Base-by-base conservation (phyloP, 2,888 invertebrate species). In the Thumatha senex region DNA sequence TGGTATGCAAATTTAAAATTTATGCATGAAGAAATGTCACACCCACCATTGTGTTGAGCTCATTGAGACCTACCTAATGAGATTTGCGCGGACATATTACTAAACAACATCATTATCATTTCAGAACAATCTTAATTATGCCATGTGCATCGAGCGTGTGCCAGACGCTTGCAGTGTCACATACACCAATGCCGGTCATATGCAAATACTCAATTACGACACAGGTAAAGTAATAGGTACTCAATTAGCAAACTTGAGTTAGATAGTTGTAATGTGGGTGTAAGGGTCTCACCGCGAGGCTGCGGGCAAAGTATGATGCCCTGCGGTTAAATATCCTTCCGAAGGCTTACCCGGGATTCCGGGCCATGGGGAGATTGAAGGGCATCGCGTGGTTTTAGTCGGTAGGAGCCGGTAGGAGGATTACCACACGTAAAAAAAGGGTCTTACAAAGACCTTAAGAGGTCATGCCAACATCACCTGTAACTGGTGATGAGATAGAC, bases 71-170 rank as follows among this genome's bases (percentile, higher is more conserved):
- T 46, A 24, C 29, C 18, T n/a, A 15, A 30, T 18, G 14, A 34
- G 43, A 47, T 39, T 33, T 43, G 41, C 12, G 36, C 15, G 38
- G 12, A 18, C 24, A 40, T 12, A 30, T 24, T 15, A 18, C 12
- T 33, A n/a, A 40, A 11, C 4, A n/a, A 35, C 34, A 31, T 47
- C 13, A 45, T 38, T 48, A 41, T 7, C 35, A 43, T 93, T 93
- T 30, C 77, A 96, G 96, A 96, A 96, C 71, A 95, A 96, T 77
- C 79, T 96, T 3, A 96, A 96, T 75, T 96, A 96, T 75, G 95
- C 94, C 0, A 94, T 96, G 59, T 96, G 96, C 72, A 93, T 96
- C 57, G 80, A 92, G 64, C 92, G 95, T 53, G 89, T 88, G 30
- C 78, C 92, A 31, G 93, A 93, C 29, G 93, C 93, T 46, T 96